These are phyloP conservation scores for Myiopsitta monachus DNA, from an alignment of 2,113 vertebrate species.

Conservation along the genomic window DNA sequence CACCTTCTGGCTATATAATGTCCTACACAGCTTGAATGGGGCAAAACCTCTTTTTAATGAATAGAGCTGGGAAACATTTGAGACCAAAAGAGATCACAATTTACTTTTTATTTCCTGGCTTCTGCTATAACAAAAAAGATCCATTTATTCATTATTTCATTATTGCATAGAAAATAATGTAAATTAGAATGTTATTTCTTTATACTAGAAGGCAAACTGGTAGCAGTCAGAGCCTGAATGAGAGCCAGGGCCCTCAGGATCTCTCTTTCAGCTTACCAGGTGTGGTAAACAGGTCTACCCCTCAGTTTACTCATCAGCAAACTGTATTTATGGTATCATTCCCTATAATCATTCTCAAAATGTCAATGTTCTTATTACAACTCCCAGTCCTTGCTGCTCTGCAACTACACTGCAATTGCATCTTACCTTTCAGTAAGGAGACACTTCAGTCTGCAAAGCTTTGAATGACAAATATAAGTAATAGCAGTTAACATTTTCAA, in stretches of 20 bases:
- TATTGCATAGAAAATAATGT: background rate
- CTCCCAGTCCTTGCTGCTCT: background rate
- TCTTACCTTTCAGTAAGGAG: background rate
- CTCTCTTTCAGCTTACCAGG: background rate
- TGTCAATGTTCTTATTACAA: background rate
- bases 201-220: background rate
- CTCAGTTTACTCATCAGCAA: background rate
- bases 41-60: background rate
- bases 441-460: background rate
- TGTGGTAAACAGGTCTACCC: background rate
- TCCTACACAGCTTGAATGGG: background rate
- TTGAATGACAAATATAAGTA: background rate
- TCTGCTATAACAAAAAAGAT: background rate
- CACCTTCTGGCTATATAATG: background rate
- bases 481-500: background rate
- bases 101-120: background rate
- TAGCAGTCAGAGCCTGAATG: background rate
- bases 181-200: background rate
- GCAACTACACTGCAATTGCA: background rate
- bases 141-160: background rate
- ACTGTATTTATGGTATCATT: background rate
- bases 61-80: background rate
- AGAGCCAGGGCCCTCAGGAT: background rate
- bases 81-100: background rate
- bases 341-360: background rate